Evolutionary conservation across 2,888 invertebrate genomes (phyloP).

Genomic region (Hydroisotoma schaefferi): DNA sequence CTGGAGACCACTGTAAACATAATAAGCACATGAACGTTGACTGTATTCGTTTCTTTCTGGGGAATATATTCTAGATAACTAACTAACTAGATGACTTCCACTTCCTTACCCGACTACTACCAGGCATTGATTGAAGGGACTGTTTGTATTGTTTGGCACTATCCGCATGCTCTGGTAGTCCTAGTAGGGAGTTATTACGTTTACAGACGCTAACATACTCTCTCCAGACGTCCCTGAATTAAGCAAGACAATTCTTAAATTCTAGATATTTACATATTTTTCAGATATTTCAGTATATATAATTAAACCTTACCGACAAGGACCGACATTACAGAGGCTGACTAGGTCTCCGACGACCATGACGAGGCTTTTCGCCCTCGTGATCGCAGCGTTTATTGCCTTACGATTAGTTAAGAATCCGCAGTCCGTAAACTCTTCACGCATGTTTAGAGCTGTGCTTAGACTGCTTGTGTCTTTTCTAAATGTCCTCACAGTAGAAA

Average conservation of each 20-base stretch:
- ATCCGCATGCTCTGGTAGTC: slow-evolving; percentile 6
- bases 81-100: too few relatives aligned
- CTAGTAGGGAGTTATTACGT: slow-evolving; percentile 15
- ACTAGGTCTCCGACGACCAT: slow-evolving; percentile 81
- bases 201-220: slow-evolving; percentile 50
- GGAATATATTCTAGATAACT: too few relatives aligned
- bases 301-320: slow-evolving; percentile 58
- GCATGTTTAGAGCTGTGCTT: slow-evolving; percentile 25
- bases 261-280: slow-evolving; percentile 2
- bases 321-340: slow-evolving; percentile 72
- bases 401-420: slow-evolving; percentile 78
- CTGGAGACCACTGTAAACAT: too few relatives aligned
- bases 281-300: slow-evolving; percentile 9
- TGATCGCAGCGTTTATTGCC: slow-evolving; percentile 76
- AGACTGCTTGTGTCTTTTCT: too few relatives aligned
- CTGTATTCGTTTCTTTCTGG: too few relatives aligned
- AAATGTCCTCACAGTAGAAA: slow-evolving; percentile 70
- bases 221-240: slow-evolving; percentile 69
- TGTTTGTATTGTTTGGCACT: neutral
- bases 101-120: too few relatives aligned
- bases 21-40: too few relatives aligned
- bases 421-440: slow-evolving; percentile 58
- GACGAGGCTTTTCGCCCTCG: slow-evolving; percentile 73
- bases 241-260: slow-evolving; percentile 18
- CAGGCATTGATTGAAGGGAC: neutral